Evolutionary conservation across 2,113 vertebrate genomes (phyloP).

Genomic region (Petrocephalus zakoni): DNA sequence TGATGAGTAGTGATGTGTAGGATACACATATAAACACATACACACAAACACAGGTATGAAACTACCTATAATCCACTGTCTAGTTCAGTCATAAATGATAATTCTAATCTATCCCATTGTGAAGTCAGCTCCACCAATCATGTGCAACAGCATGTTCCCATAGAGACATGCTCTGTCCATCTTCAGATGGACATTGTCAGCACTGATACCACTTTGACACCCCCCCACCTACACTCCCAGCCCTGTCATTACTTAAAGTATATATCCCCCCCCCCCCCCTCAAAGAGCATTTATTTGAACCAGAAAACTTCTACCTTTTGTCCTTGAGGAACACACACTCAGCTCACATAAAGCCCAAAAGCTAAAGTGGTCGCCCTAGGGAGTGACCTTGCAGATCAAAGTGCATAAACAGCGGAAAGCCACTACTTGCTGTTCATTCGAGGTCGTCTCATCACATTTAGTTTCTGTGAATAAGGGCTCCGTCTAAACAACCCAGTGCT

Average conservation of each 20-base stretch:
- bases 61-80: conserved; percentile 12
- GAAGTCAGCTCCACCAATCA: not conserved
- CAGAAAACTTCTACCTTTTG: not conserved
- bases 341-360: not conserved
- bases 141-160: not conserved
- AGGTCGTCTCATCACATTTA: not conserved
- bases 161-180: not conserved
- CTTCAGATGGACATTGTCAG: not conserved
- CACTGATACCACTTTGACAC: not conserved
- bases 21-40: conserved; percentile 27
- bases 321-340: not conserved
- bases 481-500: not conserved
- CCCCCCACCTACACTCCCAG: not conserved
- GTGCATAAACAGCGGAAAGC: not conserved
- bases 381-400: not conserved
- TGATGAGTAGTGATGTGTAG: not conserved
- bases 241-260: not conserved
- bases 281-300: not conserved
- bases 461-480: not conserved
- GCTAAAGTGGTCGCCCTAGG: not conserved
- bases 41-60: not conserved
- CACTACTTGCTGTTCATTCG: not conserved
- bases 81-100: conserved; percentile 7
- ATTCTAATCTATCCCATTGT: conserved; percentile 8
- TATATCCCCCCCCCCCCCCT: not conserved